phyloP scores from a whole-genome alignment of 2,888 invertebrate genomes.

The Hetaerina titia region DNA sequence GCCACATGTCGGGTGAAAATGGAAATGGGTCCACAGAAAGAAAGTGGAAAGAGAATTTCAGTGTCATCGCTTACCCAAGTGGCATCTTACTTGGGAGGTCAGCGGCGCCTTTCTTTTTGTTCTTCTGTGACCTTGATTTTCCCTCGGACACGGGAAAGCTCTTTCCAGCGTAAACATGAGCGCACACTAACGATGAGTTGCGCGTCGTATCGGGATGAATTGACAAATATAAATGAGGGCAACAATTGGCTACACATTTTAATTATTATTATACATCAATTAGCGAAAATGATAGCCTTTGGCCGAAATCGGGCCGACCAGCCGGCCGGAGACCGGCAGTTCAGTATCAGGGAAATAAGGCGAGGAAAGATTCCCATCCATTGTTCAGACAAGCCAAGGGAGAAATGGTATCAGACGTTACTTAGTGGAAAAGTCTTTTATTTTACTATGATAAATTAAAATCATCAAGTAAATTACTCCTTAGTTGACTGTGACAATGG shows the following conservation, averaged over 20 bases:
- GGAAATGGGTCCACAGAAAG: not conserved
- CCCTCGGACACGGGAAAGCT: slow-evolving; percentile 12
- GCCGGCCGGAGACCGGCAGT: not conserved
- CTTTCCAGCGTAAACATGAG: not conserved
- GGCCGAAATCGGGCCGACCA: not conserved
- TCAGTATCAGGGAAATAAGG: not conserved
- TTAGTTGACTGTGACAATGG: no score
- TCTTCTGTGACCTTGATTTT: slow-evolving; percentile 38
- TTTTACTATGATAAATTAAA: no score
- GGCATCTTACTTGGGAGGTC: not conserved
- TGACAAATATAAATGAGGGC: not conserved
- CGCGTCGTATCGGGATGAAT: not conserved
- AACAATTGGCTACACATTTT: not conserved
- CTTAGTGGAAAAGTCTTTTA: no score
- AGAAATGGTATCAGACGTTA: no score
- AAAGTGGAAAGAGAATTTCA: slow-evolving; percentile 27
- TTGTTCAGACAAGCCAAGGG: not conserved
- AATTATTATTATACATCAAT: not conserved
- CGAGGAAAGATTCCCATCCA: not conserved
- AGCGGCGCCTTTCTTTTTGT: not conserved
- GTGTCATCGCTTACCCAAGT: not conserved
- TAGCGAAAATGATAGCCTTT: not conserved
- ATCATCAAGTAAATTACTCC: no score
- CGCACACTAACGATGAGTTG: not conserved
- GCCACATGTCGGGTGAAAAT: not conserved